Percentiles rank a stretch among this genome's conserved stretches.
Conservation (phyloP, 2,797 vertebrate species). For the Chelonia mydas region DNA sequence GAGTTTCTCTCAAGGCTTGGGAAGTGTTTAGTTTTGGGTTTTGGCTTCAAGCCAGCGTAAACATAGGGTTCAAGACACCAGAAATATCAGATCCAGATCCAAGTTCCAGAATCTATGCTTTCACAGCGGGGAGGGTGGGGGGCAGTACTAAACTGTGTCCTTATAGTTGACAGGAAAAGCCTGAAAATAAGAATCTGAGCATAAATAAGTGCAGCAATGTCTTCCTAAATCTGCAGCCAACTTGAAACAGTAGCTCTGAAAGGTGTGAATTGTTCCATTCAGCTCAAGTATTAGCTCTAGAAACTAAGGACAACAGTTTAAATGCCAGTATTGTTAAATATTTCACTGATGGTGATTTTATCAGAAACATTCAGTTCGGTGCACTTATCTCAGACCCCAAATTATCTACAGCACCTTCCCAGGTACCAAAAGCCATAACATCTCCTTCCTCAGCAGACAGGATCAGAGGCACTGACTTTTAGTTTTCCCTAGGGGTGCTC, state of each 20-base stretch:
- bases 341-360: background rate
- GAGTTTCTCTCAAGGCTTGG: background rate
- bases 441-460: background rate
- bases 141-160: background rate
- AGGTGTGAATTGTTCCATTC: background rate
- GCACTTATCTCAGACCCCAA: background rate
- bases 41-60: background rate
- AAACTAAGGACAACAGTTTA: background rate
- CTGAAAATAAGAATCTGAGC: background rate
- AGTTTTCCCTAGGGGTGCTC: no score
- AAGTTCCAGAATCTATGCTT: background rate
- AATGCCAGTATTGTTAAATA: background rate
- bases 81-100: background rate
- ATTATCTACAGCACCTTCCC: background rate
- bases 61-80: fast-evolving
- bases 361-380: background rate
- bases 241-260: background rate
- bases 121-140: background rate
- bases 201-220: background rate
- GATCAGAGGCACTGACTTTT: background rate
- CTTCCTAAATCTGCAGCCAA: background rate
- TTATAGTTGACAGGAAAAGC: background rate
- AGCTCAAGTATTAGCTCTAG: background rate
- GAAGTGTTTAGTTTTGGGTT: background rate
- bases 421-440: background rate